phyloP scores from a whole-genome alignment of 2,113 vertebrate species.

The Telmatochromis brichardi region DNA sequence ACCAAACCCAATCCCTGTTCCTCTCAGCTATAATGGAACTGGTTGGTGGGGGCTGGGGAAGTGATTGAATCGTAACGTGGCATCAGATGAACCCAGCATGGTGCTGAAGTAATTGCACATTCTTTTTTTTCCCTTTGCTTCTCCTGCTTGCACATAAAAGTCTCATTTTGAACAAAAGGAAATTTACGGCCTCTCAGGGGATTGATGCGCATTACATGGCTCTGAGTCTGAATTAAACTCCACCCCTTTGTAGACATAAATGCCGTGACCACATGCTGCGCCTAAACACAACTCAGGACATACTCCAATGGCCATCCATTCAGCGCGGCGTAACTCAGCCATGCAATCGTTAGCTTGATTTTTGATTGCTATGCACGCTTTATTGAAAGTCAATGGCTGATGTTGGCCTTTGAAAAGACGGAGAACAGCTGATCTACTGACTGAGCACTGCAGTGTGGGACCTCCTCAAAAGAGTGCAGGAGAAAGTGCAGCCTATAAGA shows the following conservation, averaged over 20 bases:
- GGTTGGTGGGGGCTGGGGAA: neutral
- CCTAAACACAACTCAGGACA: neutral
- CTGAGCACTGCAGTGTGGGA: neutral
- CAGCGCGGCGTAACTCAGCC: neutral
- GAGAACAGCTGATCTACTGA: neutral
- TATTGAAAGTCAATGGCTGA: neutral
- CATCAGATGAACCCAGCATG: slow-evolving; percentile 56
- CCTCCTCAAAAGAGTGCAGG: neutral
- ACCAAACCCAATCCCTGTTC: slow-evolving; percentile 16
- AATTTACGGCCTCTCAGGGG: slow-evolving; percentile 11
- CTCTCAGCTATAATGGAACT: slow-evolving; percentile 26
- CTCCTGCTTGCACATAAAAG: slow-evolving; percentile 19
- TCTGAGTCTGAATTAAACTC: neutral
- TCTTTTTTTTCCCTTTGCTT: neutral
- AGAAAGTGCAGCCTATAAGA: neutral
- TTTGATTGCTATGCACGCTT: neutral
- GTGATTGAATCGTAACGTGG: slow-evolving; percentile 39
- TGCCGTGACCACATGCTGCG: neutral
- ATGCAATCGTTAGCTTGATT: neutral
- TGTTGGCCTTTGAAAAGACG: neutral
- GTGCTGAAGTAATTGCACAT: slow-evolving; percentile 44
- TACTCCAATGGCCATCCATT: neutral
- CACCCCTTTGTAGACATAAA: neutral
- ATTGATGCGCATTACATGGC: slow-evolving; percentile 10
- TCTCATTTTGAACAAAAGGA: slow-evolving; percentile 37